Percentiles rank a stretch among this genome's conserved stretches.
Conservation (phyloP, 2,113 vertebrate genomes). For the Promerops cafer region DNA sequence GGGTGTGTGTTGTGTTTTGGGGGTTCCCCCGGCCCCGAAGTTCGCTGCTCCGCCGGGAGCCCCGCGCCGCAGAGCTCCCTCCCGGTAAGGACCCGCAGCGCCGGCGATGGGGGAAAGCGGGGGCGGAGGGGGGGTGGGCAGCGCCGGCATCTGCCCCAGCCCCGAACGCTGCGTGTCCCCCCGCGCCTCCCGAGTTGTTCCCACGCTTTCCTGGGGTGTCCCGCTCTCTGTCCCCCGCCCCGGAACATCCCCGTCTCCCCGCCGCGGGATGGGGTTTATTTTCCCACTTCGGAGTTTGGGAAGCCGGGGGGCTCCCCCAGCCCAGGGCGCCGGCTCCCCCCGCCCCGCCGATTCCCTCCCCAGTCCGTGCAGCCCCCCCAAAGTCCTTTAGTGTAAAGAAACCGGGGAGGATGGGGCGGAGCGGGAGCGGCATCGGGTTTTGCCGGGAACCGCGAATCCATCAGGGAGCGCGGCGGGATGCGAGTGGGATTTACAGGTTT, state of each 20-base stretch:
- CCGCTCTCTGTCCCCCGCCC: background rate
- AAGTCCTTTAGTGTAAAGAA: background rate
- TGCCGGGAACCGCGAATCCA: background rate
- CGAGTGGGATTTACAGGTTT: background rate
- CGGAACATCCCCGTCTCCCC: background rate
- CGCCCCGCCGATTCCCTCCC: background rate
- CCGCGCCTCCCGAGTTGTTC: background rate
- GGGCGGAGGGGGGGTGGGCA: background rate
- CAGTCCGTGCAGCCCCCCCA: background rate
- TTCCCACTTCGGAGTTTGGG: background rate
- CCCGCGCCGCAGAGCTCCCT: slow-evolving; percentile 19
- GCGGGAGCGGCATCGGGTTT: background rate
- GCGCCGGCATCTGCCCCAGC: background rate
- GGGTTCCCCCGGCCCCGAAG: slow-evolving; percentile 24
- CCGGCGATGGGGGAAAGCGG: background rate
- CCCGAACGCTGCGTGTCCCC: background rate
- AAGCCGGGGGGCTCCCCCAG: background rate
- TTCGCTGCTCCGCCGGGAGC: background rate
- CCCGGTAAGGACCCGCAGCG: slow-evolving; percentile 16
- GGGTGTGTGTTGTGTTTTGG: background rate
- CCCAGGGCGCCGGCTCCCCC: background rate
- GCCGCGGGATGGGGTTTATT: background rate
- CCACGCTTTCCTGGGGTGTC: background rate
- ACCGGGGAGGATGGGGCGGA: background rate
- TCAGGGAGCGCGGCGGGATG: background rate